Evolutionary conservation across 2,113 vertebrate species (phyloP).

Genomic region (Cnemophilus loriae): DNA sequence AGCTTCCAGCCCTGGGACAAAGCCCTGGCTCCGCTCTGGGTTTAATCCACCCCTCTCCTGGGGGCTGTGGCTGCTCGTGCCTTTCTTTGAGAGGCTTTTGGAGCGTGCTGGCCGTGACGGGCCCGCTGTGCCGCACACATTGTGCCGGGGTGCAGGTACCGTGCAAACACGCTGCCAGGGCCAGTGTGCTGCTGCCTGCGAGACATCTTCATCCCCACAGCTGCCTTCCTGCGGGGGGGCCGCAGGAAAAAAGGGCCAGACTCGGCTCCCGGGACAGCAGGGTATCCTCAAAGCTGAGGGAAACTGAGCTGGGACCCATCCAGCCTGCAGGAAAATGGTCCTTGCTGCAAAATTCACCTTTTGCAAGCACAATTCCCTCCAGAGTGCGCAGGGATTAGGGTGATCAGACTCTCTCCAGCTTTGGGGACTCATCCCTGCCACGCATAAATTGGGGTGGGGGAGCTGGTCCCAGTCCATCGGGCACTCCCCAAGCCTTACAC

Average conservation of each 20-base stretch:
- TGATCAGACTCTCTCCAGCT: background rate
- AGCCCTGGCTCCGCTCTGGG: background rate
- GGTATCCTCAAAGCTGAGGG: background rate
- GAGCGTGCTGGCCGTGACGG: background rate
- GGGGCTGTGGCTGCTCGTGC: background rate
- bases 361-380: background rate
- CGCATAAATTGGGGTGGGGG: background rate
- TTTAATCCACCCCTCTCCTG: background rate
- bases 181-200: background rate
- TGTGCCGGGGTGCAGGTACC: background rate
- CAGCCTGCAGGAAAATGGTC: background rate
- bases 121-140: background rate
- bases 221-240: background rate
- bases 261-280: accelerated
- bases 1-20: background rate
- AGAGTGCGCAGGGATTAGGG: accelerated
- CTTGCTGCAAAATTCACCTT: background rate
- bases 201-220: slow-evolving; percentile 21
- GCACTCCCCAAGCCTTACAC: background rate
- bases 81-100: background rate
- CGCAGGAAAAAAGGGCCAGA: background rate
- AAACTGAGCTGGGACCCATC: background rate
- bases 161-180: background rate
- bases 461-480: accelerated
- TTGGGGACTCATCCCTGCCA: background rate